Evolutionary conservation across 2,113 vertebrate genomes (phyloP).

Genomic region (Lamprologus callipterus): DNA sequence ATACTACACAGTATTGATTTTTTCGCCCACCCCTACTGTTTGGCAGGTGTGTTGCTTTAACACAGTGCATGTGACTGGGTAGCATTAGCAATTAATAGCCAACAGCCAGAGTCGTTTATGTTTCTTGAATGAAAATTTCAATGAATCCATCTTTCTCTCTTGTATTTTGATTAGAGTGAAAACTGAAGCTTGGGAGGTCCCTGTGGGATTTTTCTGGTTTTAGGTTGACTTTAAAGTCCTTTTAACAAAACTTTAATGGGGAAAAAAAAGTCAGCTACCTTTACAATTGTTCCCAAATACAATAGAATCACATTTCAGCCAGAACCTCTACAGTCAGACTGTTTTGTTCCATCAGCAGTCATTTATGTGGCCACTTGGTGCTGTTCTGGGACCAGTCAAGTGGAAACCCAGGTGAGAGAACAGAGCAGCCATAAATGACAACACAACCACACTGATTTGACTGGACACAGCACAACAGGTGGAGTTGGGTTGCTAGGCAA

Average conservation of each 20-base stretch:
- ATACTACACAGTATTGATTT: no score
- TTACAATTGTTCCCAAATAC: background rate
- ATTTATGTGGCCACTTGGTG: background rate
- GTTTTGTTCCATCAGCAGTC: background rate
- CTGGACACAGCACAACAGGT: background rate
- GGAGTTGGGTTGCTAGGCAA: background rate
- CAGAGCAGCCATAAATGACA: background rate
- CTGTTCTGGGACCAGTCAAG: accelerated
- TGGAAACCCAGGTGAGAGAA: background rate
- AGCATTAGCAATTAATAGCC: background rate
- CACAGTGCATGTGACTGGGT: background rate
- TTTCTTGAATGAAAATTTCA: background rate
- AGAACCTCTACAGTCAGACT: background rate
- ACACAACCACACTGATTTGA: background rate
- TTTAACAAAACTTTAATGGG: background rate
- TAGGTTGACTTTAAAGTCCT: background rate
- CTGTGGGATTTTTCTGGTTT: background rate
- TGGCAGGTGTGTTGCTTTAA: background rate
- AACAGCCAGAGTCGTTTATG: background rate
- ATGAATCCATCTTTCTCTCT: background rate
- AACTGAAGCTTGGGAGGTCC: background rate
- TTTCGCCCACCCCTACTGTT: background rate
- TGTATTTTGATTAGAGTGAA: background rate
- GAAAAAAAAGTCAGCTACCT: background rate
- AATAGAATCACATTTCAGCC: background rate